These are phyloP conservation scores for Spisula solida DNA, from an alignment of 2,888 invertebrate species.

Conservation along the genomic window DNA sequence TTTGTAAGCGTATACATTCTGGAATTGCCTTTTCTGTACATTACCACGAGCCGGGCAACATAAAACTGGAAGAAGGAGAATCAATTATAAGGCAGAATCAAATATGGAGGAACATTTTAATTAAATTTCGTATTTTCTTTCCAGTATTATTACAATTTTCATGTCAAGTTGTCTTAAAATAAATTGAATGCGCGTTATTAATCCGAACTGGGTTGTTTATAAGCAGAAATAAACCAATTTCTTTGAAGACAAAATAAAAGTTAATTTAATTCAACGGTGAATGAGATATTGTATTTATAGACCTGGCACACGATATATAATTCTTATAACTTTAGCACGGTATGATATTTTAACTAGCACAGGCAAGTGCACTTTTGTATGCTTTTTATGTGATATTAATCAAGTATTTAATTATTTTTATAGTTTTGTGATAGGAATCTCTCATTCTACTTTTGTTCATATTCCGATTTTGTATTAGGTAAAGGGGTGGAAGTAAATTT, in stretches of 20 bases:
- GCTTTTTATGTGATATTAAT: too few relatives aligned
- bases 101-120: neutral
- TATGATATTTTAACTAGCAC: too few relatives aligned
- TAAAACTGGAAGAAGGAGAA: neutral
- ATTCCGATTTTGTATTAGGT: too few relatives aligned
- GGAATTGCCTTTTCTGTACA: neutral
- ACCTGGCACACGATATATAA: too few relatives aligned
- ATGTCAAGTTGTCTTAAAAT: constrained; percentile 21
- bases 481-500: too few relatives aligned
- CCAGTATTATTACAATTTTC: neutral
- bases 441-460: neutral
- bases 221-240: neutral
- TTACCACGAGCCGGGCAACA: neutral
- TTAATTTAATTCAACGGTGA: neutral
- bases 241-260: neutral
- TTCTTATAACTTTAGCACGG: too few relatives aligned
- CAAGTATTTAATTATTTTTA: too few relatives aligned
- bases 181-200: neutral
- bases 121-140: neutral
- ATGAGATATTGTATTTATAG: too few relatives aligned
- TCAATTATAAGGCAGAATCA: neutral
- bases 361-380: too few relatives aligned
- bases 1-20: neutral
- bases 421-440: neutral
- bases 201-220: neutral